Conservation (phyloP, 2,888 invertebrate genomes). For the Kuschelorhynchus macadamiae region DNA sequence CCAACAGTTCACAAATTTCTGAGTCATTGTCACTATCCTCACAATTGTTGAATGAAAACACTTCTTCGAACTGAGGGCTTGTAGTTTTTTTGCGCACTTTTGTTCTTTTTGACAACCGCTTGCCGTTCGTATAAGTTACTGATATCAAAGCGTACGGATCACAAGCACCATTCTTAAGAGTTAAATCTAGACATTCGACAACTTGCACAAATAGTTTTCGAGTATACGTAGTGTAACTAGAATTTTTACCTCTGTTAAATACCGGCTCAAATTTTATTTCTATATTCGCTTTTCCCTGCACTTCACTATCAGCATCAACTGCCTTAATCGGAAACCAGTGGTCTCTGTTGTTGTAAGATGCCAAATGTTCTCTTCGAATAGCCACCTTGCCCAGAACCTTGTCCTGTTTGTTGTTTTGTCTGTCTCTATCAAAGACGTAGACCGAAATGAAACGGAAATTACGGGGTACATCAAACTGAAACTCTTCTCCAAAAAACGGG, state of each 20-base stretch:
- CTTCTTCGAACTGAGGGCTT: slow-evolving; percentile 90
- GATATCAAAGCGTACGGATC: slow-evolving; percentile 88
- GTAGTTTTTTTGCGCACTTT: slow-evolving; percentile 92
- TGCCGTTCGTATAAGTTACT: slow-evolving; percentile 84
- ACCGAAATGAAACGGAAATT: slow-evolving; percentile 90
- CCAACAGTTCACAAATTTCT: slow-evolving; percentile 84
- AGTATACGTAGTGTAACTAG: slow-evolving; percentile 59
- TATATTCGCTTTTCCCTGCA: slow-evolving; percentile 91
- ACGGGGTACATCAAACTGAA: slow-evolving; percentile 92
- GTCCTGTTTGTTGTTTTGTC: slow-evolving; percentile 86
- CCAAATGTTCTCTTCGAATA: slow-evolving; percentile 88
- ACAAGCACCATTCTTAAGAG: slow-evolving; percentile 91
- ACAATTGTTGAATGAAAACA: slow-evolving; percentile 81
- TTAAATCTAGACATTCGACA: slow-evolving; percentile 88
- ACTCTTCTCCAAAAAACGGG: slow-evolving; percentile 94
- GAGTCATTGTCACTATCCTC: slow-evolving; percentile 71
- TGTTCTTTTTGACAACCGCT: slow-evolving; percentile 84
- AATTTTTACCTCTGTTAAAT: slow-evolving; percentile 69
- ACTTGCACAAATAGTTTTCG: slow-evolving; percentile 75
- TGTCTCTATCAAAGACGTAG: slow-evolving; percentile 90
- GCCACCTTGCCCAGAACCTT: slow-evolving; percentile 89
- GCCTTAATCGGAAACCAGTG: slow-evolving; percentile 92
- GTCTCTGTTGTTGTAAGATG: slow-evolving; percentile 91
- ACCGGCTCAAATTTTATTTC: slow-evolving; percentile 79
- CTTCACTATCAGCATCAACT: slow-evolving; percentile 91